Base-by-base conservation (phyloP, 2,888 invertebrate genomes). In the Pyrrhia umbra region DNA sequence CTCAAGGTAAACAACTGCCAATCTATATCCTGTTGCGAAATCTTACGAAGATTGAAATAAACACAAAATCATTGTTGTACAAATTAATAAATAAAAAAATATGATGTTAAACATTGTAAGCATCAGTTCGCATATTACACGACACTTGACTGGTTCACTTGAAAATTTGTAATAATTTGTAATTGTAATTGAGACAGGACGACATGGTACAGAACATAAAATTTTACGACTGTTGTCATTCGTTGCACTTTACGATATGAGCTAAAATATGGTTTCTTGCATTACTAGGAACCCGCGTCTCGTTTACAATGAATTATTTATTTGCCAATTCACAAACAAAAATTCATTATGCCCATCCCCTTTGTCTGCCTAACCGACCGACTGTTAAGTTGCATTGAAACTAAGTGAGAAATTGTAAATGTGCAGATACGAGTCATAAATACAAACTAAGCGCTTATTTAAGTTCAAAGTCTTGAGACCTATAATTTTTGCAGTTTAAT, bases 111-210 rank as follows among this genome's bases (percentile, higher is more conserved):
- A 90, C 88, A 87, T 88, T 89, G 89, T 89, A 88, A 81, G 77
- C 79, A 67, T 81, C 34, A 54, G 67, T 85, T 85, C 81, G 77
- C 84, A 85, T 87, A 86, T 85, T 80, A 81, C 83, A 85, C 82
- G 85, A 88, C 87, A 86, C 85, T 88, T 76, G 78, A 74, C 68
- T 80, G 65, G 77, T 57, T 72, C 76, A 78, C 84, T 86, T 89
- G 89, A 87, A 90, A 89, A 90, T 93, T 92, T 90, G 90, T 90
- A 91, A 90, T 92, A 91, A 93, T 94, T 93, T 94, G 94, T 93
- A 91, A 93, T 94, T 94, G 92, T 93, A 94, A 94, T 94, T 90
- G 92, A 90, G 92, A 88, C 85, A 87, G 85, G 85, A 85, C 88
- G 88, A 84, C 88, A 86, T 88, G 82, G 87, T 84, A 85, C 87